A percentile compares a stretch with the other conserved stretches of the same genome.
phyloP scores from a whole-genome alignment of 2,797 vertebrate species.

The Danio aesculapii region DNA sequence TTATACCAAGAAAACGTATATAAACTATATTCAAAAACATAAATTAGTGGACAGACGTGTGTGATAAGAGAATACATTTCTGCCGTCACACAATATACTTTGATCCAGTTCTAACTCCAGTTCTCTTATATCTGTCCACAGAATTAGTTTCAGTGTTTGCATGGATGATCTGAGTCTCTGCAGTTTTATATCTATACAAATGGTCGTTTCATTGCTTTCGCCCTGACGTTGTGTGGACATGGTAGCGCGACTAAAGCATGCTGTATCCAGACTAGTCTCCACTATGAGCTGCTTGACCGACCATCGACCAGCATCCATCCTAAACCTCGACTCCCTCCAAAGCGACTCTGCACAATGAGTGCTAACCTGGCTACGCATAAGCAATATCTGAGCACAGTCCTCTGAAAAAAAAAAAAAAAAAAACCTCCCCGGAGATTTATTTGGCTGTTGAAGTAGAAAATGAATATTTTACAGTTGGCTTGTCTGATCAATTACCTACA shows the following conservation, averaged over 20 bases:
- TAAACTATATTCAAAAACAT: too few species aligned
- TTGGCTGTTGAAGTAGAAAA: constrained; percentile 99
- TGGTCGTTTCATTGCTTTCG: neutral
- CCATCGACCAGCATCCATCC: constrained; percentile 69
- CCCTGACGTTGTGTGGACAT: neutral
- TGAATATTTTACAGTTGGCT: constrained; percentile 99
- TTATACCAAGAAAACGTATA: too few species aligned
- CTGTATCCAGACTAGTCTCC: neutral
- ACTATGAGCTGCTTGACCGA: constrained; percentile 66
- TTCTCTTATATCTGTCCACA: neutral
- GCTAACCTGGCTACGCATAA: constrained; percentile 92
- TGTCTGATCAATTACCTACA: constrained; percentile 99
- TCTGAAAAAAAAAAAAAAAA: constrained; percentile 67
- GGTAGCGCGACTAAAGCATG: neutral
- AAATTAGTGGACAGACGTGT: too few species aligned
- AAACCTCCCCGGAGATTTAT: constrained; percentile 95
- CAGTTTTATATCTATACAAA: neutral
- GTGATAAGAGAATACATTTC: neutral
- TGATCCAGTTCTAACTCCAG: neutral
- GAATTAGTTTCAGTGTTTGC: neutral
- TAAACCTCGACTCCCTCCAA: constrained; percentile 62
- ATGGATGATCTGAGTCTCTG: neutral
- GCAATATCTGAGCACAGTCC: constrained; percentile 92
- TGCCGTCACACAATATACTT: neutral
- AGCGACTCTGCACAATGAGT: constrained; percentile 75